Evolutionary conservation across 1,140 invertebrate species (phyloP), one percentile per base, ranked within the genome.

Genomic region (Drosophila hydei): DNA sequence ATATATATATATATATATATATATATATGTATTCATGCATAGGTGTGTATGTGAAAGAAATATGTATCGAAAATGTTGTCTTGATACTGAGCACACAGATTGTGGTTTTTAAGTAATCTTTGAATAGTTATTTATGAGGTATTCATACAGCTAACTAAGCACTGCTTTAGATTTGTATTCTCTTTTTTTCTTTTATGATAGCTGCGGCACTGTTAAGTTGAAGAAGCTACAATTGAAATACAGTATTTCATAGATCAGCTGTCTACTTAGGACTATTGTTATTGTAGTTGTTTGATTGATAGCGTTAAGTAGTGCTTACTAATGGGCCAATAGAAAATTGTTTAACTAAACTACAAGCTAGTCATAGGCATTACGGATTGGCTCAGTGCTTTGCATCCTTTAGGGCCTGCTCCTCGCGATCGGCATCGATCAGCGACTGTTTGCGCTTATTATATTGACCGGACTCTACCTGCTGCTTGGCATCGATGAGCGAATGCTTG

Each of bases 401-500:
- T 3, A 79, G 72, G 21, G 71, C 79, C 70, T 89, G 85, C 43
- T 91, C 89, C 68, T 88, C 83, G 45, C 75, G 84, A 65, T 88
- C 84, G n/a, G 84, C 80, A 7, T 89, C 87, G 45, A 88, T 88
- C 21, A 91, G 59, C 4, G 89, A 91, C 42, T 89, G 80, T 50
- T 91, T 91, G 56, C 89, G 85, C 45, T 91, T 91, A n/a, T 38
- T 79, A n/a, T 83, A 83, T 21, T 80, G 61, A 4, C 65, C 74
- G 6, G 77, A 70, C 43, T 90, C 90, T 43, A 84, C 79, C 64
- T 81, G 79, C 38, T 87, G 83, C 54, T 88, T 89, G 62, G 83
- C 89, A 56, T 89, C 87, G 36, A 90, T 91, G 2, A 91, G 69
- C n/a, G 89, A 91, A 69, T 91, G 85, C 59, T 91, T 91, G 4